Percentiles rank a stretch among this genome's conserved stretches.
phyloP scores from a whole-genome alignment of 2,113 vertebrate species.

The Engystomops pustulosus region DNA sequence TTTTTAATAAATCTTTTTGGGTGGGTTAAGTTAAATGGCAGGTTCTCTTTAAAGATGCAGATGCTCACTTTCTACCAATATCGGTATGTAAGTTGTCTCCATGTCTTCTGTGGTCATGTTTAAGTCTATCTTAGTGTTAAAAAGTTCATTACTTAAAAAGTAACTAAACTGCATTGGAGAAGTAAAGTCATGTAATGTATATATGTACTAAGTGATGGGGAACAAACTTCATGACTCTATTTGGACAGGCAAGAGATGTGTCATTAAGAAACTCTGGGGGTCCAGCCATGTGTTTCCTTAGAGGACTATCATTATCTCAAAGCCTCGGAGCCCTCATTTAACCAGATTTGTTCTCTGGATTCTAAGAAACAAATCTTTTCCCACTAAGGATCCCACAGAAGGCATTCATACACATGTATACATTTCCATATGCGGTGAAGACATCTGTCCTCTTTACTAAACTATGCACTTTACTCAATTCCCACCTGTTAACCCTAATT shows the following conservation, averaged over 20 bases:
- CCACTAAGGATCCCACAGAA: constrained; percentile 19
- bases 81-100: too few relatives aligned
- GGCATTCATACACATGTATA: constrained; percentile 10
- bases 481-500: constrained; percentile 7
- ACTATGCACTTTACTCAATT: not conserved
- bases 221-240: not conserved
- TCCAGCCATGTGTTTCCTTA: not conserved
- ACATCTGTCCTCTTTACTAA: constrained; percentile 12
- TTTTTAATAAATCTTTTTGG: too few relatives aligned
- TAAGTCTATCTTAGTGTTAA: too few relatives aligned
- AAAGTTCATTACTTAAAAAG: too few relatives aligned
- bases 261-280: not conserved
- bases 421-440: not conserved
- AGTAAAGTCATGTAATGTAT: too few relatives aligned
- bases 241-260: too few relatives aligned
- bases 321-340: not conserved
- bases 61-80: too few relatives aligned
- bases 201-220: not conserved
- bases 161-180: too few relatives aligned
- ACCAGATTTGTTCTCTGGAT: not conserved
- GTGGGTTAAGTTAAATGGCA: too few relatives aligned
- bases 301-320: not conserved
- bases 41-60: too few relatives aligned
- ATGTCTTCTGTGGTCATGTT: too few relatives aligned
- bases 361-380: not conserved